Evolutionary conservation across 2,888 invertebrate species (phyloP).

Genomic region (Meteorus colon): DNA sequence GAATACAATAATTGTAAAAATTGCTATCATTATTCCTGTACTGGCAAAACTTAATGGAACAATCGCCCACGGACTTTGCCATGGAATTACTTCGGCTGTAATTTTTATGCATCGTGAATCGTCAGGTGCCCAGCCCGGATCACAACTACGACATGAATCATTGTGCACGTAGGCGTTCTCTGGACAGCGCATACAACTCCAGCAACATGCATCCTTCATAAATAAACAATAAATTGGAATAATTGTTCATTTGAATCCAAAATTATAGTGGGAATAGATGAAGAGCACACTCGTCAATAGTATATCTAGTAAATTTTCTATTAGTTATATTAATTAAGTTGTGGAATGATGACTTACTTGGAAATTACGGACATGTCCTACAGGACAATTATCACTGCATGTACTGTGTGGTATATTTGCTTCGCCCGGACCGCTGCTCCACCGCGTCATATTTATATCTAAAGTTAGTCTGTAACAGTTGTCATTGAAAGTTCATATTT

Average conservation of each 20-base stretch:
- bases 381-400: slow-evolving; percentile 79
- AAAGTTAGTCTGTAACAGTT: slow-evolving; percentile 70
- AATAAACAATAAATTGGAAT: slow-evolving; percentile 15
- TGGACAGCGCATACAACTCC: slow-evolving; percentile 81
- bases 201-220: slow-evolving; percentile 79
- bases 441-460: slow-evolving; percentile 73
- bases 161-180: slow-evolving; percentile 78
- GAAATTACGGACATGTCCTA: slow-evolving; percentile 77
- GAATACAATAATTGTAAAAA: slow-evolving; percentile 80
- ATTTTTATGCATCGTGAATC: slow-evolving; percentile 76
- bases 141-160: slow-evolving; percentile 77
- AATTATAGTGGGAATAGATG: neutral
- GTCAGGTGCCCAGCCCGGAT: slow-evolving; percentile 76
- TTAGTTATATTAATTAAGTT: slow-evolving; percentile 1
- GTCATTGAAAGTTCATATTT: slow-evolving; percentile 5
- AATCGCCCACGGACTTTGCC: slow-evolving; percentile 80
- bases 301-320: neutral
- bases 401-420: slow-evolving; percentile 75
- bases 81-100: slow-evolving; percentile 77
- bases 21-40: slow-evolving; percentile 78
- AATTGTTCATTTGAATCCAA: slow-evolving; percentile 1
- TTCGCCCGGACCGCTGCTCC: slow-evolving; percentile 71
- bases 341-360: slow-evolving; percentile 68
- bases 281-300: neutral
- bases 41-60: slow-evolving; percentile 79